phyloP scores from a whole-genome alignment of 2,797 vertebrate genomes.

The Iguana delicatissima region DNA sequence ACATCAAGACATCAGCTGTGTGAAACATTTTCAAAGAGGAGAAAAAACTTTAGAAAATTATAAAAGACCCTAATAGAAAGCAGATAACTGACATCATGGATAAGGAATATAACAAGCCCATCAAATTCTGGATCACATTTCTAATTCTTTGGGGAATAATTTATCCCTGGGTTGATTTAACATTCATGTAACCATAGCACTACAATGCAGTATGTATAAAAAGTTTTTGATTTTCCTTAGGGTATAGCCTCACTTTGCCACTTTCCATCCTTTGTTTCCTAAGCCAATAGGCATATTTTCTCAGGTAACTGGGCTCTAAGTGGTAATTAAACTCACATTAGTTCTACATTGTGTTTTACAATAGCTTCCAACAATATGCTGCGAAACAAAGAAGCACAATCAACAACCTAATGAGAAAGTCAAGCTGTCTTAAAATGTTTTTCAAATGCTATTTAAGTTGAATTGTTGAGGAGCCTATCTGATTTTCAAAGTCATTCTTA shows the following conservation, averaged over 20 bases:
- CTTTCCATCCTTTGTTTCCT: constrained; percentile 37
- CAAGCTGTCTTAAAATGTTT: not conserved
- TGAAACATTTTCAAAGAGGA: not conserved
- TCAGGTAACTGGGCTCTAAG: constrained; percentile 5
- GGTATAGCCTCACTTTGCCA: constrained; percentile 24
- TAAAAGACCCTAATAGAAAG: not conserved
- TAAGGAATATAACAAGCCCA: not conserved
- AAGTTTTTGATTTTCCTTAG: constrained; percentile 1
- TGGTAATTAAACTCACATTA: constrained; percentile 47
- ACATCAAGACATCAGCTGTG: not conserved
- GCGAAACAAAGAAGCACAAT: not conserved
- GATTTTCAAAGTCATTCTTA: constrained; percentile 5
- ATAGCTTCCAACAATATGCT: constrained; percentile 25
- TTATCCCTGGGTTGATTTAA: not conserved
- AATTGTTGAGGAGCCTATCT: constrained; percentile 11
- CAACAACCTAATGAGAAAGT: not conserved
- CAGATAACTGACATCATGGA: not conserved
- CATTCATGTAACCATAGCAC: constrained; percentile 6
- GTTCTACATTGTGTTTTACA: constrained; percentile 46
- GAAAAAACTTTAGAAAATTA: not conserved
- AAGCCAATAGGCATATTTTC: constrained; percentile 15
- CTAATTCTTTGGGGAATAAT: not conserved
- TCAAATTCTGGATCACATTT: not conserved
- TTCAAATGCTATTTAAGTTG: not conserved
- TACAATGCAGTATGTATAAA: not conserved